A percentile compares a stretch with the other conserved stretches of the same genome.
phyloP scores from a whole-genome alignment of 2,888 invertebrate species.

The Merodon equestris region DNA sequence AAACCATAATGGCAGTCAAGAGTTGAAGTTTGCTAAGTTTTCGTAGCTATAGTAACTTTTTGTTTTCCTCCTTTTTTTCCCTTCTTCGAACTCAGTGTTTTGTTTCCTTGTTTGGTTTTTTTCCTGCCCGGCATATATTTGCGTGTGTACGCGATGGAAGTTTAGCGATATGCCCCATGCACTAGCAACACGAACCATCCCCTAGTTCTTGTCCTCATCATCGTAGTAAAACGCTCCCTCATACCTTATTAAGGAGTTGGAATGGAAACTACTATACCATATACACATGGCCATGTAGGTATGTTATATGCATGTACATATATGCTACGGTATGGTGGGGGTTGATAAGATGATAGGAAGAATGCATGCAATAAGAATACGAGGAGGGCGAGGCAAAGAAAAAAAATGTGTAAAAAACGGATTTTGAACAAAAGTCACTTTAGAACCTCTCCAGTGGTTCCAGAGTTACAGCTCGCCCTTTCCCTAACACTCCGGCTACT shows the following conservation, averaged over 20 bases:
- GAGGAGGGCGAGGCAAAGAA: slow-evolving; percentile 66
- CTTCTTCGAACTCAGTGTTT: slow-evolving; percentile 10
- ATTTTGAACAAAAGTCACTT: slow-evolving; percentile 39
- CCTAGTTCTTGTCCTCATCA: slow-evolving; percentile 35
- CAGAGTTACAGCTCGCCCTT: slow-evolving; percentile 14
- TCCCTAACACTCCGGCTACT: not conserved
- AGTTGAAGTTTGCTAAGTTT: slow-evolving; percentile 68
- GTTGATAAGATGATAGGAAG: slow-evolving; percentile 57
- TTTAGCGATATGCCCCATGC: slow-evolving; percentile 43
- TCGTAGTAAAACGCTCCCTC: slow-evolving; percentile 6
- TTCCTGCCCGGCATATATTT: slow-evolving; percentile 40
- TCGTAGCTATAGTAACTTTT: slow-evolving; percentile 68
- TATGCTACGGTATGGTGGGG: slow-evolving; percentile 44
- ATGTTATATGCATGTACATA: slow-evolving; percentile 16
- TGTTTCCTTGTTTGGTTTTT: slow-evolving; percentile 28
- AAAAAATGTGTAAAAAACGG: slow-evolving; percentile 42
- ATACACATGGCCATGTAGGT: too few relatives aligned
- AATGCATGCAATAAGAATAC: slow-evolving; percentile 54
- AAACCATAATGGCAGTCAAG: slow-evolving; percentile 67
- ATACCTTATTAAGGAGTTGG: slow-evolving; percentile 9
- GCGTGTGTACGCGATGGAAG: slow-evolving; percentile 57
- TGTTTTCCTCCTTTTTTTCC: slow-evolving; percentile 36
- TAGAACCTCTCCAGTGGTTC: slow-evolving; percentile 17
- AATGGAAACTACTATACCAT: too few relatives aligned
- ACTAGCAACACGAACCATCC: slow-evolving; percentile 44